A percentile compares a stretch with the other conserved stretches of the same genome.
phyloP scores from a whole-genome alignment of 2,797 vertebrate species.

The Anabacerthia variegaticeps region DNA sequence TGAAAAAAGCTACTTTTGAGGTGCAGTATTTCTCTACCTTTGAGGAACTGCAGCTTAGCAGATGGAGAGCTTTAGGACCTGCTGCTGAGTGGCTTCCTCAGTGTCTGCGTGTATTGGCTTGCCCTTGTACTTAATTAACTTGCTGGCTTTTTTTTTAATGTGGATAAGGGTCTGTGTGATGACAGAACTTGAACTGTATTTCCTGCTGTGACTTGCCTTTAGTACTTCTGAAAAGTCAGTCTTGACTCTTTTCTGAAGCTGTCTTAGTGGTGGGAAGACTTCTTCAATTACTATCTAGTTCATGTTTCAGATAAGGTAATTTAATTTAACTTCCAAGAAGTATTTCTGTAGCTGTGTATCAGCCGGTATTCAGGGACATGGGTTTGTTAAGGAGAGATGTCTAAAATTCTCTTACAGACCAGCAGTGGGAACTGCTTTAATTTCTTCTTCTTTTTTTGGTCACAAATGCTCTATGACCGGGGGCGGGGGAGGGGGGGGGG shows the following conservation, averaged over 20 bases:
- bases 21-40: neutral
- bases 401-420: neutral
- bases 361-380: neutral
- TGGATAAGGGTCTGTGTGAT: neutral
- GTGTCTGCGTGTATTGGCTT: neutral
- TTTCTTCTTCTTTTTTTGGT: neutral
- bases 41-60: neutral
- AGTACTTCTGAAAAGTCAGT: neutral
- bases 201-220: conserved; percentile 32
- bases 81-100: neutral
- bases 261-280: neutral
- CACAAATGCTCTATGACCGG: accelerated
- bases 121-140: neutral
- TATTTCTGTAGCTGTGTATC: neutral
- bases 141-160: neutral
- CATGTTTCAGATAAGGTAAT: neutral
- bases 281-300: neutral
- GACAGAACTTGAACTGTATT: neutral
- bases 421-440: neutral
- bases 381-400: neutral
- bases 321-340: neutral
- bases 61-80: neutral
- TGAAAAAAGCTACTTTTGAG: neutral
- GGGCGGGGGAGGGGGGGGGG: neutral
- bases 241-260: neutral